Evolutionary conservation across 92 coral and sea anemone species (phyloP), one percentile per base, ranked within the genome.

Genomic region (Actinostola sp.): DNA sequence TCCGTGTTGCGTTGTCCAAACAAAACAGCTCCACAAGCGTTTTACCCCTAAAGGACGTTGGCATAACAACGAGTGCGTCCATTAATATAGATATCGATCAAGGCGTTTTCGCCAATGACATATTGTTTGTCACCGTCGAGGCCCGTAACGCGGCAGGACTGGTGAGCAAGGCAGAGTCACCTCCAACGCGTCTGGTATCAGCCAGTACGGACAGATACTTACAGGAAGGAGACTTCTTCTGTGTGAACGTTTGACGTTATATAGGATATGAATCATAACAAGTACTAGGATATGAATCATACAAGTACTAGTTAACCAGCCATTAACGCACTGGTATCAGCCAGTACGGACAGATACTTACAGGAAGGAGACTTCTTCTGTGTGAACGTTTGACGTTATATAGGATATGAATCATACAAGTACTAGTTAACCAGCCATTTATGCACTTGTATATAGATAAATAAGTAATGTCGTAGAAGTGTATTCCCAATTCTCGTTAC

Each of bases 141-240:
- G 84, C 98, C 50, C 75, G 67, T 35, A 93, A 93, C 67, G 76
- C 55, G 6, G 98, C 93, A 1, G 96, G 96, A 11, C 81, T 93
- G 48, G 73, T 67, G 20, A 87, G 83, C 3, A 44, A 43, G 25
- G 80, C 83, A 13, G 51, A 84, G 2, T 90, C 98, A 0, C 90
- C 86, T 17, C 98, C 96, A 8, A 93, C 96, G 38, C 80, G 98
- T 21, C 77, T 93, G 49, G 74, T 89, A 21, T 86, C 92, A 8
- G 88, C 82, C 26, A 68, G 72, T 36, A 80, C 25, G 4, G 81
- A 80, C 12, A 60, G 54, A 16, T 79, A 79, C 60, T 31, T 70
- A 16, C 31, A 49, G 17, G 90, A 89, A 65, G 93, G 93, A 64
- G 93, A 89, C 73, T 89, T 89, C 59, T 76, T 45, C 55, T 89